A percentile compares a stretch with the other conserved stretches of the same genome.
These are phyloP conservation scores for Streptopelia turtur DNA, from an alignment of 2,797 vertebrate species.

Conservation along the genomic window DNA sequence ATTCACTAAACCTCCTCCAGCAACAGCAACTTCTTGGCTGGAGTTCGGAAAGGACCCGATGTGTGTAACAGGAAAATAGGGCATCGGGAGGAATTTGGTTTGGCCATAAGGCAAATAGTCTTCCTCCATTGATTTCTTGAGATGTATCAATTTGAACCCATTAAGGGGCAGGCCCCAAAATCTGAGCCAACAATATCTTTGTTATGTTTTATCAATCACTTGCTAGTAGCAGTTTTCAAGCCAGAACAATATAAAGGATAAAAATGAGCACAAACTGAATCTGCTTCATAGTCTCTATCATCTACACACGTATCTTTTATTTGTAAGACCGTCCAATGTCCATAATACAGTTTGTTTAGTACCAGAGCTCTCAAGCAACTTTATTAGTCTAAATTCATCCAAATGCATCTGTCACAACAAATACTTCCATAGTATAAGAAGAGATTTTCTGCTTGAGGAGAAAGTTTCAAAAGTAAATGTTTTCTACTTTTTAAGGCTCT, in stretches of 20 bases:
- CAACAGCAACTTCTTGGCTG: not conserved
- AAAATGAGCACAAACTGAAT: not conserved
- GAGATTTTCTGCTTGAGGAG: not conserved
- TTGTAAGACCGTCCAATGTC: not conserved
- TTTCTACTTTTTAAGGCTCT: not conserved
- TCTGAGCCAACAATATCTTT: not conserved
- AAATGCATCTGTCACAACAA: not conserved
- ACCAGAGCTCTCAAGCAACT: constrained; percentile 38
- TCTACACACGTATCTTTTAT: not conserved
- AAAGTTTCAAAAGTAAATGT: not conserved
- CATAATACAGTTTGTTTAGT: not conserved
- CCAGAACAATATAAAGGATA: not conserved
- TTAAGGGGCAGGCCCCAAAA: not conserved
- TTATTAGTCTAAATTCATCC: not conserved
- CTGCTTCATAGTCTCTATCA: not conserved
- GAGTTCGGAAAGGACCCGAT: not conserved
- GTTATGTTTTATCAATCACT: not conserved
- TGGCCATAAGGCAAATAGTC: not conserved
- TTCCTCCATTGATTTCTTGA: not conserved
- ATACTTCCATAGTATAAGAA: not conserved
- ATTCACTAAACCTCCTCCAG: not conserved
- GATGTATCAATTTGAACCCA: not conserved
- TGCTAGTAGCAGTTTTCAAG: not conserved
- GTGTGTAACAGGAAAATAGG: not conserved
- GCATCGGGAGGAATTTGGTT: not conserved